Evolutionary conservation across 2,888 invertebrate genomes (phyloP).

Genomic region (Luffia ferchaultella): DNA sequence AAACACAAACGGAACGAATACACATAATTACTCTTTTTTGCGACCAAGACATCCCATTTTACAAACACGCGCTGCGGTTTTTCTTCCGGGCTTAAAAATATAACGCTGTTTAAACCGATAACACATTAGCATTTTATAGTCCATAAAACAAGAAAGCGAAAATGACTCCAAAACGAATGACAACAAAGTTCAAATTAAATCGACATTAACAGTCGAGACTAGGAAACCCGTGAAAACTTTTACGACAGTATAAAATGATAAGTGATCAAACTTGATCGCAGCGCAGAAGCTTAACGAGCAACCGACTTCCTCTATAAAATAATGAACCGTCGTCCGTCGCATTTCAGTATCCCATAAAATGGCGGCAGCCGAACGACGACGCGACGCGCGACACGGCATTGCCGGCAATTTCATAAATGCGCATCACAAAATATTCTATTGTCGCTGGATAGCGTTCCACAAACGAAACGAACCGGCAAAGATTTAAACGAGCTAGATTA

Average conservation of each 20-base stretch:
- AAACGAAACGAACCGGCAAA: too few species aligned
- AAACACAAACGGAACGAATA: too few species aligned
- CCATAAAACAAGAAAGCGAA: background rate
- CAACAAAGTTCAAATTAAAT: background rate
- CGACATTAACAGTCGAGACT: background rate
- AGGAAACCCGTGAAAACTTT: slow-evolving; percentile 47
- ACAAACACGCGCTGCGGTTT: background rate
- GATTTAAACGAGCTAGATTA: too few species aligned
- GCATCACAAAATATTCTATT: too few species aligned
- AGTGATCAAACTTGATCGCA: slow-evolving; percentile 55
- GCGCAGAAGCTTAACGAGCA: slow-evolving; percentile 46
- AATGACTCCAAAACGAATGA: background rate
- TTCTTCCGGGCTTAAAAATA: background rate
- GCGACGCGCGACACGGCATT: background rate
- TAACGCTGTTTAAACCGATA: background rate
- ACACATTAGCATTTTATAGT: background rate
- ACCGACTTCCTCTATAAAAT: slow-evolving; percentile 61
- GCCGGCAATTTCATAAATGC: too few species aligned
- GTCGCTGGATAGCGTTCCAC: too few species aligned
- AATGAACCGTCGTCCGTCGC: slow-evolving; percentile 18
- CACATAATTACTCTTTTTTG: background rate
- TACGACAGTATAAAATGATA: slow-evolving; percentile 56
- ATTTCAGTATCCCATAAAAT: background rate
- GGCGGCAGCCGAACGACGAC: too few species aligned
- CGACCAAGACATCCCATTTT: background rate